phyloP scores from a whole-genome alignment of 2,888 invertebrate species.

The Xestia ashworthii region DNA sequence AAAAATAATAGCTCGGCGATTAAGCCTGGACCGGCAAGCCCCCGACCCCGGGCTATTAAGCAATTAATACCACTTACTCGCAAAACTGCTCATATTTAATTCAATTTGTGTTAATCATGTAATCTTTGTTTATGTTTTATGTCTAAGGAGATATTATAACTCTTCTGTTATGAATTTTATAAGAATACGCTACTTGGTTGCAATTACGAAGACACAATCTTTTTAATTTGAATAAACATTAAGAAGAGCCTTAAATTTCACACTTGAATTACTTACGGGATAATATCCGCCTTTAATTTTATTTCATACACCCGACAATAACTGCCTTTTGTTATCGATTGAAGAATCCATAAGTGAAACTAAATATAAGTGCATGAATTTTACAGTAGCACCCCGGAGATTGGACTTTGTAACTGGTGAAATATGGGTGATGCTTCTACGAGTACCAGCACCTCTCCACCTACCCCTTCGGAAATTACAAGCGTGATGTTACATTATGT shows the following conservation, averaged over 20 bases:
- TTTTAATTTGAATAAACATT: background rate
- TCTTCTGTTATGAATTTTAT: too few relatives aligned
- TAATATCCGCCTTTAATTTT: too few relatives aligned
- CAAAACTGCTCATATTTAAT: constrained; percentile 55
- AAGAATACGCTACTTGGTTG: background rate
- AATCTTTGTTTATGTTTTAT: constrained; percentile 42
- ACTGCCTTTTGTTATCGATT: background rate
- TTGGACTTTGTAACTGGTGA: background rate
- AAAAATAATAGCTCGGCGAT: constrained; percentile 39
- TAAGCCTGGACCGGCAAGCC: background rate
- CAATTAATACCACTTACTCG: constrained; percentile 52
- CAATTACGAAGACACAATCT: background rate
- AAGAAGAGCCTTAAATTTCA: background rate
- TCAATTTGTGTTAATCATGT: constrained; percentile 46
- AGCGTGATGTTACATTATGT: background rate
- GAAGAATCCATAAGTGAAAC: background rate
- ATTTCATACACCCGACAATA: background rate
- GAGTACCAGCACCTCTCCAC: background rate
- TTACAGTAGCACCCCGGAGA: background rate
- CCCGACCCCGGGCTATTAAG: constrained; percentile 5
- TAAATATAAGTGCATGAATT: background rate
- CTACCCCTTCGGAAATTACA: background rate
- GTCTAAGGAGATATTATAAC: background rate
- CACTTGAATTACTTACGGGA: too few relatives aligned
- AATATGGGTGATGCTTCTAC: background rate